Evolutionary conservation across 2,113 vertebrate genomes (phyloP).

Genomic region (western clawed frog (Xenopus tropicalis)): UCB_Xtro_10.0 CM004444.2:157124001-157124500

Average conservation of each 20-base stretch:
- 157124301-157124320: not conserved
- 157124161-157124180: slow-evolving; percentile 39
- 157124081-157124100: too few species aligned
- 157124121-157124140: not conserved
- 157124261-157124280: not conserved
- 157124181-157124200: slow-evolving; percentile 10
- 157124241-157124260: not conserved
- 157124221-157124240: not conserved
- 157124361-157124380: too few species aligned
- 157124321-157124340: too few species aligned
- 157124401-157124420: not conserved
- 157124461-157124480: too few species aligned
- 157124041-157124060: too few species aligned
- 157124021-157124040: too few species aligned
- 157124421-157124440: too few species aligned
- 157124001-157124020: too few species aligned
- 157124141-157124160: slow-evolving; percentile 18
- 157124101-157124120: slow-evolving; percentile 7
- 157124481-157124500: too few species aligned
- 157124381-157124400: not conserved
- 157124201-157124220: slow-evolving; percentile 41
- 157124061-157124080: too few species aligned
- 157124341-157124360: not conserved
- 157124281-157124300: not conserved
- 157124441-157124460: not conserved